phyloP scores from a whole-genome alignment of 2,113 vertebrate species.

The Sterna hirundo region DNA sequence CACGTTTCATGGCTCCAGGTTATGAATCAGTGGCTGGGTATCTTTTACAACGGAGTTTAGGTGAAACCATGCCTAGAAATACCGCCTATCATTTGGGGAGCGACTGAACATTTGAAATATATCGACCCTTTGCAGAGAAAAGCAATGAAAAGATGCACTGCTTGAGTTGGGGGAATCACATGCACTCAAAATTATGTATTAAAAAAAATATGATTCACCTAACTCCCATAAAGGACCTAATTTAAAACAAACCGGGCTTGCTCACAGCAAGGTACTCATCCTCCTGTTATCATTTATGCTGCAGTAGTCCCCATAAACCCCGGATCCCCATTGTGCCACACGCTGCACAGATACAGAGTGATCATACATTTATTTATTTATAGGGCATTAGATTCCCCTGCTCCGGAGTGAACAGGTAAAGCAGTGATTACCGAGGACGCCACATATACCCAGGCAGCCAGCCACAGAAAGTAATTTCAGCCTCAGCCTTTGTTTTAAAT shows the following conservation, averaged over 20 bases:
- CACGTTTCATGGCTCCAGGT: background rate
- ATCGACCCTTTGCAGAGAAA: background rate
- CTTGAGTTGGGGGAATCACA: background rate
- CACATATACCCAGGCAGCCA: background rate
- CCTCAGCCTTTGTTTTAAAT: conserved; percentile 32
- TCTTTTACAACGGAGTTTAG: background rate
- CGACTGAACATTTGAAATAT: background rate
- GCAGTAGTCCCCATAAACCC: background rate
- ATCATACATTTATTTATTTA: background rate
- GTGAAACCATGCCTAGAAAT: background rate
- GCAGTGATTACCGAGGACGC: background rate
- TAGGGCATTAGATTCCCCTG: background rate
- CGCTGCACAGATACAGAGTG: background rate
- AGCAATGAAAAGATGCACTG: background rate
- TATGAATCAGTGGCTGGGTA: background rate
- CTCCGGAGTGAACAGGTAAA: conserved; percentile 6
- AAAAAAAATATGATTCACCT: background rate
- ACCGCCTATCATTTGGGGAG: background rate
- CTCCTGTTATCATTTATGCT: background rate
- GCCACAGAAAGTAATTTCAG: conserved; percentile 34
- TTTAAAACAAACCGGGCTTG: background rate
- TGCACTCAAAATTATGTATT: background rate
- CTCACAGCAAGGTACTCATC: background rate
- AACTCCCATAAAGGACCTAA: background rate
- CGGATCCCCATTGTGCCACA: background rate